A percentile compares a stretch with the other conserved stretches of the same genome.
These are phyloP conservation scores for Oryzias javanicus DNA, from an alignment of 2,113 vertebrate genomes.

Conservation along the genomic window DNA sequence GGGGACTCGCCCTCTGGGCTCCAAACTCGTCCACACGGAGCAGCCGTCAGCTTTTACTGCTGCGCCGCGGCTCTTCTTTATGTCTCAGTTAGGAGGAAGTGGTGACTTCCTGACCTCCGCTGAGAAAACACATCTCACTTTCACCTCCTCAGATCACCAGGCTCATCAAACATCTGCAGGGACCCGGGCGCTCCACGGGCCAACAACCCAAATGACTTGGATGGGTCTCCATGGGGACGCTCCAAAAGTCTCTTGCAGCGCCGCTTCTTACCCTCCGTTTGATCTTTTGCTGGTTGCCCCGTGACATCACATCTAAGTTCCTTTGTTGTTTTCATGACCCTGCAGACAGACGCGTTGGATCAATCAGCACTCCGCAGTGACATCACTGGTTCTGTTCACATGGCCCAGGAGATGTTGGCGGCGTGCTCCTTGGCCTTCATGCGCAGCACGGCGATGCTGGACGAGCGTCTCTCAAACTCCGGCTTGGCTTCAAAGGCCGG, in stretches of 20 bases:
- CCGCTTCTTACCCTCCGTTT: no score
- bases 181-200: background rate
- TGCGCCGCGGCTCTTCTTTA: background rate
- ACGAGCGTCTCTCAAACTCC: constrained; percentile 94
- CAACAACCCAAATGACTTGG: no score
- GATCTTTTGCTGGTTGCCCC: no score
- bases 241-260: no score
- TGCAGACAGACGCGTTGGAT: no score
- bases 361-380: no score
- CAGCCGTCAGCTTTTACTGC: constrained; percentile 4
- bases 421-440: constrained; percentile 99
- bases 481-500: constrained; percentile 94
- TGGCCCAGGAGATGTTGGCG: constrained; percentile 98
- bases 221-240: no score
- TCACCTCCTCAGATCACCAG: constrained; percentile 3
- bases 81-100: constrained; percentile 10
- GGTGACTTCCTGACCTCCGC: constrained; percentile 1
- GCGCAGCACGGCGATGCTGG: constrained; percentile 96
- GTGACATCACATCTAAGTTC: no score
- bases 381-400: constrained; percentile 75
- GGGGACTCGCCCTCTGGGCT: constrained; percentile 17
- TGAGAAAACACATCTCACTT: constrained; percentile 3
- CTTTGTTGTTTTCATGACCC: no score
- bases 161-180: background rate
- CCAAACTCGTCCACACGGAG: background rate